Conservation (phyloP, 2,888 invertebrate species). For the Alitta virens region DNA sequence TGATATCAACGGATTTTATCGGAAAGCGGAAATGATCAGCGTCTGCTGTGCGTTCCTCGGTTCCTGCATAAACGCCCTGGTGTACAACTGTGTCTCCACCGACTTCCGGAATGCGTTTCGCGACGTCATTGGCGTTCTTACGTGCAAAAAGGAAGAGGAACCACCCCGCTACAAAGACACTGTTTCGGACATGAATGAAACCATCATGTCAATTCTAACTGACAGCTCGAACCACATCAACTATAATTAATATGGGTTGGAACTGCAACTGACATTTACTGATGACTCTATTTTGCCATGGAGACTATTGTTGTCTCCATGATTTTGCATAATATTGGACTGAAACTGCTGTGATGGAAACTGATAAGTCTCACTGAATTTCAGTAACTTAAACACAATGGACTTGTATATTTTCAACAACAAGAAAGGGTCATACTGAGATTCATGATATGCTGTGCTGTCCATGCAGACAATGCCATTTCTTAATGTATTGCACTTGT, state of each 20-base stretch:
- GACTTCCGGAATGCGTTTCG: constrained; percentile 22
- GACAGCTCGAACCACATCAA: constrained; percentile 33
- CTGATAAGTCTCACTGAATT: no score
- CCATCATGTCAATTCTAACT: constrained; percentile 33
- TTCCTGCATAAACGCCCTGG: constrained; percentile 19
- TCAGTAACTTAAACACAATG: no score
- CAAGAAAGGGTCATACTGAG: no score
- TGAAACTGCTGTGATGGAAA: no score
- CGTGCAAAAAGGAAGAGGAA: constrained; percentile 9
- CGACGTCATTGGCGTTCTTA: constrained; percentile 5
- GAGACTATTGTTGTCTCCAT: no score
- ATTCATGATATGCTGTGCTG: no score
- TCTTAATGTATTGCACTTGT: no score
- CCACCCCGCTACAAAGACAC: constrained; percentile 5
- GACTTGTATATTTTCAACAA: no score
- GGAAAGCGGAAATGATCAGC: constrained; percentile 27
- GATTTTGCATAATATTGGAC: no score
- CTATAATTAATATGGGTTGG: constrained; percentile 22
- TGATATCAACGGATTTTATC: constrained; percentile 18
- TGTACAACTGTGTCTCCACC: constrained; percentile 22
- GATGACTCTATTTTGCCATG: no score
- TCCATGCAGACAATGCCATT: no score
- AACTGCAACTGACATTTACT: no score
- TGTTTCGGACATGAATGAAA: constrained; percentile 29
- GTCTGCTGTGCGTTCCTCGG: constrained; percentile 25